These are phyloP conservation scores for Melieria crassipennis DNA, from an alignment of 2,888 invertebrate genomes.

Conservation along the genomic window DNA sequence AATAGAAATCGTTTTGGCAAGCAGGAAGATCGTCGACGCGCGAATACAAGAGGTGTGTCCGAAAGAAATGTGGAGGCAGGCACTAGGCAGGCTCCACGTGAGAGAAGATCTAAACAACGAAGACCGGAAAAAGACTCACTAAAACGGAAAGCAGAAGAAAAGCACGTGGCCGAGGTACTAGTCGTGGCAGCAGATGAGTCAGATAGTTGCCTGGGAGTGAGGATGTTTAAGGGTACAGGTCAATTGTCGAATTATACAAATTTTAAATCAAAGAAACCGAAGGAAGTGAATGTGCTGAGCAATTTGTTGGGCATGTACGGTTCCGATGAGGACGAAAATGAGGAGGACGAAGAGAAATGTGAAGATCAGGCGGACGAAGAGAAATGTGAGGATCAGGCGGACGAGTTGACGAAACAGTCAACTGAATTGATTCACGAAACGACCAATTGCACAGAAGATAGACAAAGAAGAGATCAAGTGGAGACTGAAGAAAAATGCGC, in stretches of 20 bases:
- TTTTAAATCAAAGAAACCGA: conserved; percentile 35
- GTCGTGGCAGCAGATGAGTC: not conserved
- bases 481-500: not conserved
- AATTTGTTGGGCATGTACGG: conserved; percentile 61
- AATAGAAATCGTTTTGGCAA: conserved; percentile 65
- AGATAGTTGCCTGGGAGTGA: conserved; percentile 12
- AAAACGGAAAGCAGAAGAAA: conserved; percentile 8
- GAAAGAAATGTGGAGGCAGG: conserved; percentile 1
- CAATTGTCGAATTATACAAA: conserved; percentile 51
- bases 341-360: conserved; percentile 15
- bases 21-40: conserved; percentile 60
- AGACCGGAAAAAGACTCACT: not conserved
- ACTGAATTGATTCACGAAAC: not conserved
- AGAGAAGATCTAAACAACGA: conserved; percentile 15
- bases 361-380: conserved; percentile 6
- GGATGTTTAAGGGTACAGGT: conserved; percentile 55
- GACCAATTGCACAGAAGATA: not conserved
- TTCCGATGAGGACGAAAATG: conserved; percentile 49
- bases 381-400: conserved; percentile 4
- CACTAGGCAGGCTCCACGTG: not conserved
- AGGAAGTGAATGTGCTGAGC: conserved; percentile 48
- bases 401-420: not conserved
- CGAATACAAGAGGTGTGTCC: conserved; percentile 11
- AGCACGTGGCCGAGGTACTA: not conserved
- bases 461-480: not conserved